phyloP scores from a whole-genome alignment of 2,797 vertebrate genomes.

The Amazona finschi region DNA sequence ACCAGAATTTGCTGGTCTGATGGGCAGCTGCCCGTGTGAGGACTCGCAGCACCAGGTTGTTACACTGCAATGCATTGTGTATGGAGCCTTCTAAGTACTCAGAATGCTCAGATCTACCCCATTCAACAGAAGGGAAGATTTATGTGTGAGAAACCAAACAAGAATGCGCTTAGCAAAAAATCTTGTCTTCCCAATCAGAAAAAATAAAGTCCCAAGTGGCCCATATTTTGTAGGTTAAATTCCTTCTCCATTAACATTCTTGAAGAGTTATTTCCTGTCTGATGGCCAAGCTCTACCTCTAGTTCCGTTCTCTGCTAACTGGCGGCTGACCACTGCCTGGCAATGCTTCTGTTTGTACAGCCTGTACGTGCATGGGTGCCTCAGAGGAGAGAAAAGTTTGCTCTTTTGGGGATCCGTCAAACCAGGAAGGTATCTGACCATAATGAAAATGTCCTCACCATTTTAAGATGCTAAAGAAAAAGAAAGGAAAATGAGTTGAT shows the following conservation, averaged over 20 bases:
- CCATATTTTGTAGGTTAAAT: background rate
- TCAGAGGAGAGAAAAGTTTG: background rate
- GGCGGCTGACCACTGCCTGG: background rate
- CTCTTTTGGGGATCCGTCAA: background rate
- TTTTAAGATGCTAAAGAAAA: background rate
- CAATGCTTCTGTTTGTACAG: background rate
- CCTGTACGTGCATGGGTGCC: background rate
- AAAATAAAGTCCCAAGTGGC: background rate
- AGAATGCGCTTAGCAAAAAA: background rate
- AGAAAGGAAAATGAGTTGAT: background rate
- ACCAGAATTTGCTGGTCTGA: background rate
- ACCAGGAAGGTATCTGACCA: background rate
- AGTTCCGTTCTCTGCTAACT: background rate
- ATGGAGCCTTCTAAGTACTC: accelerated
- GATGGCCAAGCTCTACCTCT: background rate
- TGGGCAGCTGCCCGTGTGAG: background rate
- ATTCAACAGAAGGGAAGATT: background rate
- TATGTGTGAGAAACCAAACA: background rate
- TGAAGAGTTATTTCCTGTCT: background rate
- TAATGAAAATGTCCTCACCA: background rate
- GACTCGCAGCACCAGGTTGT: background rate
- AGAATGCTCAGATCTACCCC: background rate
- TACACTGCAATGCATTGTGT: accelerated
- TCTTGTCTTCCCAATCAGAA: background rate
- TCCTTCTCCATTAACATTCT: background rate